phyloP scores from a whole-genome alignment of 2,113 vertebrate species.

The Xenotilapia flavipinnis region DNA sequence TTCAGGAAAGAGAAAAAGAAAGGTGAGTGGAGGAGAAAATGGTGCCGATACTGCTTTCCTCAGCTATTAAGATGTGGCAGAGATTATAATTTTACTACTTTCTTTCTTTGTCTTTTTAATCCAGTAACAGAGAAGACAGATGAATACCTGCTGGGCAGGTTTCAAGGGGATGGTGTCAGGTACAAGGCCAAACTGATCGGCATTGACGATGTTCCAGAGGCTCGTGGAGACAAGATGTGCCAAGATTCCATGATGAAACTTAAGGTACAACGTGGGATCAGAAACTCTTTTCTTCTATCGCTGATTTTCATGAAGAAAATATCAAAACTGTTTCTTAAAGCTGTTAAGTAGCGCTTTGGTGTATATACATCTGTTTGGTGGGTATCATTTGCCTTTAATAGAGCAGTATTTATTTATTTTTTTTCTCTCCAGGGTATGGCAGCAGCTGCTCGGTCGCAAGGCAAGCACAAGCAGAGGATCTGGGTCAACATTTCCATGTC shows the following conservation, averaged over 20 bases:
- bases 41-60: neutral
- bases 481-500: conserved; percentile 90
- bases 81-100: neutral
- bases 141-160: conserved; percentile 86
- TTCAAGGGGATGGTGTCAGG: conserved; percentile 90
- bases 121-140: conserved; percentile 87
- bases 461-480: conserved; percentile 95
- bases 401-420: neutral
- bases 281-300: neutral
- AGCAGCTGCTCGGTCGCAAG: conserved; percentile 89
- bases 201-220: conserved; percentile 86
- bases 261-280: conserved; percentile 73
- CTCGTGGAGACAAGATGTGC: conserved; percentile 96
- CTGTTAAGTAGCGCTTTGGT: neutral
- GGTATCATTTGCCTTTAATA: neutral
- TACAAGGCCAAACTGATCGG: conserved; percentile 97
- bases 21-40: conserved; percentile 43
- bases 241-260: conserved; percentile 99
- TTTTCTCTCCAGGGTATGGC: conserved; percentile 82
- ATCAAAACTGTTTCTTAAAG: neutral
- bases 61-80: neutral
- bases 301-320: neutral
- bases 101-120: neutral
- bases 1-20: conserved; percentile 91
- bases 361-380: neutral